Base-by-base conservation (phyloP, 2,113 vertebrate genomes). In the Rhea pennata region DNA sequence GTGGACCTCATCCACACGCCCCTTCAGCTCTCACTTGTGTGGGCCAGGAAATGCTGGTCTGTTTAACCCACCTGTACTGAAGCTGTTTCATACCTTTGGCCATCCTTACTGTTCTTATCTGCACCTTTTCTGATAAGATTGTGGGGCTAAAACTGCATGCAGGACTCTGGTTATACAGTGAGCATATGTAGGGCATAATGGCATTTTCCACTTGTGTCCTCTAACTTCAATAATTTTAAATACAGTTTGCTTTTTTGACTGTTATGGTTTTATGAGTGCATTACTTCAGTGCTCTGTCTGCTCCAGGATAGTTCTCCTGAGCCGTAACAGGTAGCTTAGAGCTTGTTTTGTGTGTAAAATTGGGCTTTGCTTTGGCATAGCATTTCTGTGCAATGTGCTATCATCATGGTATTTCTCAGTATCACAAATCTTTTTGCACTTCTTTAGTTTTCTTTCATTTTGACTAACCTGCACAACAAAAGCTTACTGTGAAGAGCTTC, bases 281-380 rank as follows among this genome's bases (percentile, higher is more conserved):
- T 66, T 71, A 17, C 20, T 67, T 36, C 29, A 62, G 31, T 6
- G 29, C 16, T 62, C 21, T 40, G 42, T 14, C 33, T 64, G 31
- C 39, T 70, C 31, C 3, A 2, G 0, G 0, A 2, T 44, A n/a
- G 4, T 19, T 81, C 10, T 67, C 9, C 5, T 36, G 74, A 61
- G 42, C 59, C 67, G 42, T 72, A 59, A 64, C 8, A 56, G 9
- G 27, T 82, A 56, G 12, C 26, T 90, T 67, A 46, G 24, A 87
- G 36, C 3, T 12, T 87, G 7, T 22, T 79, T 4, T 40, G 12
- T 39, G 33, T 76, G 62, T 23, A 83, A 56, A 85, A 69, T 10
- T 69, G 27, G 22, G 5, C 19, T 65, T 77, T 67, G 17, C 39
- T 56, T 79, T 33, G 48, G 4, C 29, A 58, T 2, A 2, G 15